Evolutionary conservation across 2,888 invertebrate species (phyloP), one percentile per base, ranked within the genome.

Genomic region (Chalcosyrphus nemorum): DNA sequence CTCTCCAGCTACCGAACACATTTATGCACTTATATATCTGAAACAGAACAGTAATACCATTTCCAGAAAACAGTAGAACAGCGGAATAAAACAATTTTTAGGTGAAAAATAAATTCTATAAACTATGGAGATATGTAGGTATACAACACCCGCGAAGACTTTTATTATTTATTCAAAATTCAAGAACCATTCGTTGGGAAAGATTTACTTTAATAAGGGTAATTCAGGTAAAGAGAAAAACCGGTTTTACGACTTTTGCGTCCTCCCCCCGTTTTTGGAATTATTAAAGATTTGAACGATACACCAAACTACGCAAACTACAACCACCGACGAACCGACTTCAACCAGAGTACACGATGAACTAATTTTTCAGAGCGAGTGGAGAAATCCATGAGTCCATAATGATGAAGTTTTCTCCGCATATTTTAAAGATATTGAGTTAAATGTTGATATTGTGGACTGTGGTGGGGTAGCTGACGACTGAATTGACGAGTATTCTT

Each of bases 261-360:
- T 52, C n/a, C 24, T 5, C 24, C n/a, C 45, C 17, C 45, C 45
- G 19, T 45, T 45, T 45, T 50, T 0, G 1, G 11, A n/a, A 27
- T 4, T 27, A 27, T 13, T 13, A 27, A 15, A 52, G n/a, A 24
- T 7, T 27, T 13, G 5, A 24, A 2, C 24, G 13, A 6, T 13
- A 52, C 50, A 52, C 27, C 50, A 15, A 13, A 24, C n/a, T 6
- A 9, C 24, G 21, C 27, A 24, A 19, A 45, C 2, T 5, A 45
- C 4, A n/a, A n/a, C n/a, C n/a, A 27, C 50, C 50, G 27, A 7
- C 24, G 15, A 13, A 52, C 50, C 0, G 27, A 27, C 50, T 52
- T 52, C 50, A 15, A 52, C 50, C 50, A 15, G 24, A 52, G 50
- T 52, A 52, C 24, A 52, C 27, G 50, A 52, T 52, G 50, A 52